These are phyloP conservation scores for Discoglossus pictus DNA, from an alignment of 2,797 vertebrate species.

Conservation along the genomic window DNA sequence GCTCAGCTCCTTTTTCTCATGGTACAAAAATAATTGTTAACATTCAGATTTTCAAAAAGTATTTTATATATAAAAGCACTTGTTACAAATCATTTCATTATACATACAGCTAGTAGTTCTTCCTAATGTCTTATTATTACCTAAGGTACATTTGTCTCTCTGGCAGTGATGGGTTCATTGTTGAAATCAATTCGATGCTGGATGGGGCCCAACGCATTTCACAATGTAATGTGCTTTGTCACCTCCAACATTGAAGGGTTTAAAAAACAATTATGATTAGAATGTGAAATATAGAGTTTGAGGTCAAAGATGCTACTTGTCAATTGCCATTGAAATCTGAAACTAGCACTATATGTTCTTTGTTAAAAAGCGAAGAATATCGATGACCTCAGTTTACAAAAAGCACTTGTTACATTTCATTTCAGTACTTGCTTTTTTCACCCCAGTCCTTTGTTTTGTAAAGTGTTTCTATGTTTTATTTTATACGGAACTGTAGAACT, in stretches of 20 bases:
- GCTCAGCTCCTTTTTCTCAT: no score
- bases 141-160: constrained; percentile 51
- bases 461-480: constrained; percentile 60
- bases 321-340: neutral
- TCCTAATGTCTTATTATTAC: constrained; percentile 56
- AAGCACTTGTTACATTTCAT: constrained; percentile 60
- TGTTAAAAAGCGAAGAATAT: constrained; percentile 56
- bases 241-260: constrained; percentile 33
- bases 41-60: no score
- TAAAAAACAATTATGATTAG: constrained; percentile 52
- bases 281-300: constrained; percentile 57
- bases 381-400: constrained; percentile 63
- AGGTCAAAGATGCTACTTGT: constrained; percentile 54
- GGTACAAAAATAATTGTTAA: no score
- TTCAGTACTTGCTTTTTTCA: constrained; percentile 55
- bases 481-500: constrained; percentile 23
- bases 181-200: constrained; percentile 15
- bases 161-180: constrained; percentile 16
- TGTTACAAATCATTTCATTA: constrained; percentile 57
- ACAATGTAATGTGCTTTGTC: neutral
- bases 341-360: constrained; percentile 64
- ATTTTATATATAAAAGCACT: constrained; percentile 41
- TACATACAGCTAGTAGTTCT: constrained; percentile 57
- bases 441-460: constrained; percentile 54
- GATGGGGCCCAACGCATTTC: constrained; percentile 27